Evolutionary conservation across 2,888 invertebrate genomes (phyloP).

Genomic region (Hoplodrina blanda): DNA sequence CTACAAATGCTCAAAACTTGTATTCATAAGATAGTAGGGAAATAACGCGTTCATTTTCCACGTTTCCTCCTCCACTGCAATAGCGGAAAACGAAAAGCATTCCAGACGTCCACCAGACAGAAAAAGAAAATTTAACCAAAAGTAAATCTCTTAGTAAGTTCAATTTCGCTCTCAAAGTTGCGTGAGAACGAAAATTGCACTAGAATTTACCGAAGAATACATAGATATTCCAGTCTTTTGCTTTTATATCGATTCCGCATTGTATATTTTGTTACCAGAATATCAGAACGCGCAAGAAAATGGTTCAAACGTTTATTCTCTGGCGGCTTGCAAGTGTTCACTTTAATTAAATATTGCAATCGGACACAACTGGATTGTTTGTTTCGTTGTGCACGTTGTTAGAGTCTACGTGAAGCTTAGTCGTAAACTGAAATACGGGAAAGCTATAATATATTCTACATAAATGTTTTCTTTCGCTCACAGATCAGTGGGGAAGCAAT

Average conservation of each 20-base stretch:
- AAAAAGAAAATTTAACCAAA: slow-evolving; percentile 59
- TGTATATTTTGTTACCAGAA: slow-evolving; percentile 36
- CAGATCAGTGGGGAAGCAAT: slow-evolving; percentile 52
- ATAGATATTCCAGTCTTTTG: slow-evolving; percentile 25
- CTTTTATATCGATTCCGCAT: slow-evolving; percentile 26
- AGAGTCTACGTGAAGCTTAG: slow-evolving; percentile 16
- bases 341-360: slow-evolving; percentile 54
- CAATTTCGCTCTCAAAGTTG: slow-evolving; percentile 58
- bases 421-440: slow-evolving; percentile 19
- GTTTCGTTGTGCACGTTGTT: slow-evolving; percentile 5
- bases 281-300: slow-evolving; percentile 23
- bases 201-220: slow-evolving; percentile 31
- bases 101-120: slow-evolving; percentile 57
- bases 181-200: slow-evolving; percentile 52
- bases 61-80: slow-evolving; percentile 34
- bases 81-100: slow-evolving; percentile 53
- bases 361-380: slow-evolving; percentile 38
- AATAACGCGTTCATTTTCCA: slow-evolving; percentile 43
- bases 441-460: slow-evolving; percentile 18
- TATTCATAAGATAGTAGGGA: slow-evolving; percentile 19
- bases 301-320: slow-evolving; percentile 16
- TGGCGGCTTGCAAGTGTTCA: slow-evolving; percentile 5
- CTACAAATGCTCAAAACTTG: slow-evolving; percentile 17
- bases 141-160: slow-evolving; percentile 60
- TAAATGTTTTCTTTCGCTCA: slow-evolving; percentile 52